phyloP scores from a whole-genome alignment of 2,113 vertebrate species.

The Porphyrio hochstetteri region DNA sequence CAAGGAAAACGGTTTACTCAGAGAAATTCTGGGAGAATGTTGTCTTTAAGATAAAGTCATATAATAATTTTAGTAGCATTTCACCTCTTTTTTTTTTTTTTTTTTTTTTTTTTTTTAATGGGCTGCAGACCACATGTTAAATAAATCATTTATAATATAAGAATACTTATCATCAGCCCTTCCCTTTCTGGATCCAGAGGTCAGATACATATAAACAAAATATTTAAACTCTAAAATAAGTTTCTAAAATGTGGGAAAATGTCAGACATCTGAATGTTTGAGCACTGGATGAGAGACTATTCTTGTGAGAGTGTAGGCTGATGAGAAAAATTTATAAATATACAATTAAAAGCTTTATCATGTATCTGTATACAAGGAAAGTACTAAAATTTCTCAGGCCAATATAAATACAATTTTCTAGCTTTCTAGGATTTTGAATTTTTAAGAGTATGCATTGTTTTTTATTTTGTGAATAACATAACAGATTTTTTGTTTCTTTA shows the following conservation, averaged over 20 bases:
- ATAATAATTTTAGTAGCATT: background rate
- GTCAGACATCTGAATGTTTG: background rate
- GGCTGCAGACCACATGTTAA: background rate
- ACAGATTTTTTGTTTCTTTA: background rate
- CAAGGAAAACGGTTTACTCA: background rate
- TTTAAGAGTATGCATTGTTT: background rate
- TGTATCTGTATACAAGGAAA: background rate
- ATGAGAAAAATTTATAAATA: background rate
- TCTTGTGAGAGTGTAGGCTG: background rate
- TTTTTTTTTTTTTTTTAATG: background rate
- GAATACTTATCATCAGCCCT: background rate
- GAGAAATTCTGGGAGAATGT: background rate
- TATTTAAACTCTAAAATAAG: background rate
- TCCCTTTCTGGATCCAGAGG: background rate
- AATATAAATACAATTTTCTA: background rate
- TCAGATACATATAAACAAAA: background rate
- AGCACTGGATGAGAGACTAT: background rate
- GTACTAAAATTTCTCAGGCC: background rate
- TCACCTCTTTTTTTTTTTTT: background rate
- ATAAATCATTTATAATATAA: background rate
- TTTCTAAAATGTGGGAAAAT: background rate
- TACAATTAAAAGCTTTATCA: background rate
- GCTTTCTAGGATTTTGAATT: background rate
- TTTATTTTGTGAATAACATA: background rate
- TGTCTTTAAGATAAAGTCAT: background rate